These are phyloP conservation scores for Dryocosmus kuriphilus DNA, from an alignment of 2,888 invertebrate genomes.

Conservation along the genomic window DNA sequence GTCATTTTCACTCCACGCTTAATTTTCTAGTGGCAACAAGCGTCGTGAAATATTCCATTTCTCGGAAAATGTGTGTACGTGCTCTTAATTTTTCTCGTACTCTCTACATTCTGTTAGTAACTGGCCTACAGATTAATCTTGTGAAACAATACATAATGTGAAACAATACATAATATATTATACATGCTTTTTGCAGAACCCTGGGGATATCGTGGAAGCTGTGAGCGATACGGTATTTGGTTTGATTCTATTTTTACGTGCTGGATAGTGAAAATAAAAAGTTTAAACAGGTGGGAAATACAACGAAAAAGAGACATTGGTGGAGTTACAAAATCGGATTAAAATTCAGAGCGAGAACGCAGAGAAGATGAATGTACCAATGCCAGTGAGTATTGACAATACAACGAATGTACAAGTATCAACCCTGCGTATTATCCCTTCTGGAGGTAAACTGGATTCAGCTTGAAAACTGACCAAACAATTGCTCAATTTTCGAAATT, in stretches of 20 bases:
- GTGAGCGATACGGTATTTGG: not conserved
- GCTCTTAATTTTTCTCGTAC: slow-evolving; percentile 11
- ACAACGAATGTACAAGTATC: slow-evolving; percentile 16
- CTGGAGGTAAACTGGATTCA: slow-evolving; percentile 23
- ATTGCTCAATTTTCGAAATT: slow-evolving; percentile 24
- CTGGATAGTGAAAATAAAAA: slow-evolving; percentile 9
- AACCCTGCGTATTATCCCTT: slow-evolving; percentile 6
- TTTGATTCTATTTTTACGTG: slow-evolving; percentile 7
- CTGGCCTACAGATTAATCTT: slow-evolving; percentile 17
- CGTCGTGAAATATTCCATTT: slow-evolving; percentile 35
- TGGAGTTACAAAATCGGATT: slow-evolving; percentile 30
- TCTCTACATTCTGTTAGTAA: slow-evolving; percentile 4
- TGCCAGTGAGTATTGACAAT: slow-evolving; percentile 21
- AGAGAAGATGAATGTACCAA: slow-evolving; percentile 29
- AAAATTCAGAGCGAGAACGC: slow-evolving; percentile 33
- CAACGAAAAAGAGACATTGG: slow-evolving; percentile 24
- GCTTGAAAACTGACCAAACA: slow-evolving; percentile 30
- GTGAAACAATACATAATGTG: slow-evolving; percentile 32
- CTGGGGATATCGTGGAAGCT: not conserved
- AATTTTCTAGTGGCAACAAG: slow-evolving; percentile 28
- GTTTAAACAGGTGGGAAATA: slow-evolving; percentile 26
- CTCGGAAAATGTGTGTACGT: slow-evolving; percentile 14
- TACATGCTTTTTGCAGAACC: not conserved
- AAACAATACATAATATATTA: slow-evolving; percentile 29
- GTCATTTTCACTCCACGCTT: slow-evolving; percentile 3